Percentiles rank a stretch among this genome's conserved stretches.
Evolutionary conservation across 2,113 vertebrate species (phyloP).

Genomic region (Zosterops japonicus): DNA sequence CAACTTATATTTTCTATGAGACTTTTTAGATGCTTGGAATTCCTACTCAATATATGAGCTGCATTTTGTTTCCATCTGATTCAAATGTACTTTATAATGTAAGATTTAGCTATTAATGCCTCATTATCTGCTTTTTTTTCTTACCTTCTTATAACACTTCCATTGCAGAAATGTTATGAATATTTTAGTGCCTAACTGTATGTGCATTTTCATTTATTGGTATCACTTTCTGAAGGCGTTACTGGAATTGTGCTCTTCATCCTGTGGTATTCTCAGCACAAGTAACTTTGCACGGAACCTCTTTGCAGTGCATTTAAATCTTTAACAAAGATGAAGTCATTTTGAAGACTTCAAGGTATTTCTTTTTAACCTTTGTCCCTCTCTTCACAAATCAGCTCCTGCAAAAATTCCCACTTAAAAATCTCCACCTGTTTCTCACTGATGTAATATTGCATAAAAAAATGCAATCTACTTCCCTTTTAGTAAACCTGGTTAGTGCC

Average conservation of each 20-base stretch:
- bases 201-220: constrained; percentile 61
- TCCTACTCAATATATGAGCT: background rate
- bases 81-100: background rate
- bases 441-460: background rate
- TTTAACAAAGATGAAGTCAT: background rate
- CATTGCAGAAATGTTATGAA: constrained; percentile 52
- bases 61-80: background rate
- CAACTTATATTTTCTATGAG: background rate
- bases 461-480: background rate
- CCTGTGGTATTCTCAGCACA: background rate
- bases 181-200: constrained; percentile 65
- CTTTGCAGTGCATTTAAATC: background rate
- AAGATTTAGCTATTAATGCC: background rate
- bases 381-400: constrained; percentile 36
- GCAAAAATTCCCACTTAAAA: constrained; percentile 9
- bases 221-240: constrained; percentile 40
- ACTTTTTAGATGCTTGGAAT: background rate
- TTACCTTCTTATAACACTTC: constrained; percentile 60
- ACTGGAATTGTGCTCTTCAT: constrained; percentile 54
- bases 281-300: background rate
- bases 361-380: constrained; percentile 16
- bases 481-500: background rate
- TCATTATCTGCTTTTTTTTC: constrained; percentile 71
- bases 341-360: background rate
- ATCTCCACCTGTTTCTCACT: background rate